Conservation (phyloP, 2,113 vertebrate species). For the Spilogale gracilis region DNA sequence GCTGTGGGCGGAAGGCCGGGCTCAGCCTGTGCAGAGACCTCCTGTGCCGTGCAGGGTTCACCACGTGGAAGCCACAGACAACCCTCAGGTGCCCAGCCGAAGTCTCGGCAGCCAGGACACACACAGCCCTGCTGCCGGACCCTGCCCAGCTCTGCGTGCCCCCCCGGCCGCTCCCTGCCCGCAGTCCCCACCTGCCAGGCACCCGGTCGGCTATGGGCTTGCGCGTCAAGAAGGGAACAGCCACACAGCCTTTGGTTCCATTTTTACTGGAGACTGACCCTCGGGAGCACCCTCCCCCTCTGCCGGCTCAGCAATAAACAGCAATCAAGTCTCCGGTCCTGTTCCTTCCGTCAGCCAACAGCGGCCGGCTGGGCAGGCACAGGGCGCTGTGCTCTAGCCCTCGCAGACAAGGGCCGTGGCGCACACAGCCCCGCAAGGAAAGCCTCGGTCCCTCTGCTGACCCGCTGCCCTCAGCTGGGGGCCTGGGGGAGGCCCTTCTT, state of each 20-base stretch:
- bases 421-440: rapidly evolving
- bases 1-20: background rate
- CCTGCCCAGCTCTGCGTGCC: rapidly evolving
- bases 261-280: background rate
- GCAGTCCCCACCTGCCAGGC: conserved; percentile 84
- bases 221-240: background rate
- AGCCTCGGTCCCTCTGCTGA: background rate
- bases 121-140: background rate
- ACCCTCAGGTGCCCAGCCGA: conserved; percentile 77
- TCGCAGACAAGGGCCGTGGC: background rate
- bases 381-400: background rate
- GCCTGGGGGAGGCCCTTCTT: conserved; percentile 95
- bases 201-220: background rate
- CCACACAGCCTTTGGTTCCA: background rate
- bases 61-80: conserved; percentile 17
- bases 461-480: conserved; percentile 81
- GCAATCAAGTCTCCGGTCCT: background rate
- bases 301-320: conserved; percentile 51
- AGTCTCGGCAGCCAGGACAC: background rate
- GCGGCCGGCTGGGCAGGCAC: rapidly evolving
- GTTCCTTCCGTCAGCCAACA: background rate
- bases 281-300: background rate
- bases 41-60: background rate
- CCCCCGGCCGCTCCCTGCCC: conserved; percentile 47
- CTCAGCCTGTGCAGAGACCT: too few species aligned